Evolutionary conservation across 2,888 invertebrate genomes (phyloP), one percentile per base, ranked within the genome.

Genomic region (Automeris io): DNA sequence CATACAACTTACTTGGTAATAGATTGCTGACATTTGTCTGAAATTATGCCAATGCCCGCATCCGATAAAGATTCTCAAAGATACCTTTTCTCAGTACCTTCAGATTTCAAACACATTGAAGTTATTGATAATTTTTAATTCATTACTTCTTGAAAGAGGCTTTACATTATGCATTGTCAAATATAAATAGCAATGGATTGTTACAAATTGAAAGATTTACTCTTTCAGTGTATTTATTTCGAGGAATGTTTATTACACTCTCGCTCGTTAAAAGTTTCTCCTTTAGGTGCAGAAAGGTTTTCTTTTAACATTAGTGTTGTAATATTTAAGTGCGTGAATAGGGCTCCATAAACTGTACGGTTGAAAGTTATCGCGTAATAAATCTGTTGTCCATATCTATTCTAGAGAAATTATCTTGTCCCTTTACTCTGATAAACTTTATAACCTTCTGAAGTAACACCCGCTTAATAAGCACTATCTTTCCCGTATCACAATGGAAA

Each of bases 181-280:
- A 32, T 23, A n/a, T 5, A 32, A 32, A 16, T 16, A 12, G 18
- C 32, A 18, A 23, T 37, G 37, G 37, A 31, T 23, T 22, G 23
- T 18, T 8, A 37, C 31, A 23, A 18, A 23, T 32, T 2, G 18
- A 21, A 35, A 25, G 25, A 23, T 18, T 21, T 4, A 18, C 22
- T 5, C 8, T 4, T 2, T 16, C 38, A 34, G 35, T 41, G 42
- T 31, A 47, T 31, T 22, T 39, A 37, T 11, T 26, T 39, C 34
- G 37, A 23, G 41, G 19, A 35, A 55, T 52, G 45, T 59, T 60
- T 62, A 62, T 57, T 45, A 48, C 47, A n/a, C n/a, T n/a, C n/a
- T 19, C 6, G 37, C 37, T 46, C 44, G 42, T 51, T 55, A 49
- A 51, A 58, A 58, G 56, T 61, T 54, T 48, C 47, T 42, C 40